Base-by-base conservation (phyloP, 2,888 invertebrate species). In the Caenorhabditis japonica region DNA sequence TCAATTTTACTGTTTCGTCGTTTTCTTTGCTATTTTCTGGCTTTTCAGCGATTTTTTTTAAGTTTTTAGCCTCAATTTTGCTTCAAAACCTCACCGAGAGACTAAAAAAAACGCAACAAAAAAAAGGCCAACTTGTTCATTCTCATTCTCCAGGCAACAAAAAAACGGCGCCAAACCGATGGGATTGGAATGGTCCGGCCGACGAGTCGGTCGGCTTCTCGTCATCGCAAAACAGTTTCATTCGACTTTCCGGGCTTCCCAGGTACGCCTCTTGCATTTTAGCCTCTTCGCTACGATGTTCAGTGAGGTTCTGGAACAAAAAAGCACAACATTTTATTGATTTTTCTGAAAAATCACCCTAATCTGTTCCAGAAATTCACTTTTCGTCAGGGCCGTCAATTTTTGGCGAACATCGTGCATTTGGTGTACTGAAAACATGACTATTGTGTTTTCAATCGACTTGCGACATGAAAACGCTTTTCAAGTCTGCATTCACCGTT, bases 141-240 rank as follows among this genome's bases (percentile, higher is more conserved):
- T n/a, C 5, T 59, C 34, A 41, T 15, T 66, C 36, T 13, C 36
- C 47, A 15, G 73, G 66, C 3, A 73, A 17, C n/a, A 73, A 15
- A 39, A 73, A 73, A 3, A 73, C 44, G 4, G 73, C 73, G 1
- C 73, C 73, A 55, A 73, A 73, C 3, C 73, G 49, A 38, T 66
- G 60, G 0, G 73, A 66, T n/a, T 43, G 55, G 56, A 73, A 73
- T 4, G 66, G 66, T 2, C 73, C 73, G 1, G 43, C 44, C 1
- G 59, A 61, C 0, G 59, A 8, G 36, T 66, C 59, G 1, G 73
- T 73, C 3, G 73, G 73, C 21, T 47, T 25, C 39, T 72, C 66
- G 10, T 39, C 17, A 43, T 73, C 66, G 21, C n/a, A 17, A 41
- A 73, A 73, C 4, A 73, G 34, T 13, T 44, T 43, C 43, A 38